Conservation (phyloP, 2,113 vertebrate genomes). For the Petrocephalus zakoni region DNA sequence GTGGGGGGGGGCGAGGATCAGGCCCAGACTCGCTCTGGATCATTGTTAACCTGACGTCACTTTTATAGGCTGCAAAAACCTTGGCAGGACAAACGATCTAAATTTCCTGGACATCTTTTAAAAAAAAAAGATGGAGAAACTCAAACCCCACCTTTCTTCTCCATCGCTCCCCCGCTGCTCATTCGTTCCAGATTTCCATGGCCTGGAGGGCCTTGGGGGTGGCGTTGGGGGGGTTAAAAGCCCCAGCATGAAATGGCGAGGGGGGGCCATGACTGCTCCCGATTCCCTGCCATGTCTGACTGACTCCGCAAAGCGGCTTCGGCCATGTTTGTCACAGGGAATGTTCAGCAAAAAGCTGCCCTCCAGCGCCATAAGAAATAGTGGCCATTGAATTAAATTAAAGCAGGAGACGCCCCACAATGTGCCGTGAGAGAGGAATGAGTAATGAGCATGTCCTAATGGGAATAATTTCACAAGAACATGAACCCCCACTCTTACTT, state of each 20-base stretch:
- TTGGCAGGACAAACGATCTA: constrained; percentile 49
- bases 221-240: background rate
- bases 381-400: background rate
- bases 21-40: constrained; percentile 24
- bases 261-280: background rate
- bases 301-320: background rate
- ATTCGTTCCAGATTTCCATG: constrained; percentile 10
- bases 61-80: constrained; percentile 36
- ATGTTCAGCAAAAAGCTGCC: background rate
- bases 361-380: background rate
- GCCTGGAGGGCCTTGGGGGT: background rate
- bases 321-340: background rate
- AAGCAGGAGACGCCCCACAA: background rate
- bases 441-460: constrained; percentile 28
- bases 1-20: constrained; percentile 14
- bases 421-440: background rate
- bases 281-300: background rate
- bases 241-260: background rate
- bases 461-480: constrained; percentile 64
- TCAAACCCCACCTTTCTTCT: constrained; percentile 1
- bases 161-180: background rate
- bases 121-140: constrained; percentile 29
- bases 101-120: constrained; percentile 44
- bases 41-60: constrained; percentile 48
- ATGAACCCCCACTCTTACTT: constrained; percentile 61